Percentiles rank a stretch among this genome's conserved stretches.
Evolutionary conservation across 2,888 invertebrate genomes (phyloP).

Genomic region (Galerucella pusilla): DNA sequence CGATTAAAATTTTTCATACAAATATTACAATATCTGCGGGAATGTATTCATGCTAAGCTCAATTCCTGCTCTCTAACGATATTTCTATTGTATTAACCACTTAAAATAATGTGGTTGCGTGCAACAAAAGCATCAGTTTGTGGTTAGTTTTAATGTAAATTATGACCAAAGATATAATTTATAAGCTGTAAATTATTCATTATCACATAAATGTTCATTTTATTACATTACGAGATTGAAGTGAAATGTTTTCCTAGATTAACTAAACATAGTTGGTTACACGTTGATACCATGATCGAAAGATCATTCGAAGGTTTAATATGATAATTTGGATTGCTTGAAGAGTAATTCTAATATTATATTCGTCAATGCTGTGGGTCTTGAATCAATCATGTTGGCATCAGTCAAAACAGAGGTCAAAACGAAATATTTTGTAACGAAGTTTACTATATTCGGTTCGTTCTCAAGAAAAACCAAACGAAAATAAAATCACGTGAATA

Average conservation of each 20-base stretch:
- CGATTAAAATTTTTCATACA: background rate
- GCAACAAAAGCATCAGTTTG: conserved; percentile 41
- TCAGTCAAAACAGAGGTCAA: too few relatives aligned
- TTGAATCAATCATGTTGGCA: too few relatives aligned
- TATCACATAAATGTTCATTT: conserved; percentile 40
- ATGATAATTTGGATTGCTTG: background rate
- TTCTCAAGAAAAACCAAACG: too few relatives aligned
- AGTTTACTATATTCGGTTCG: too few relatives aligned
- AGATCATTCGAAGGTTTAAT: background rate
- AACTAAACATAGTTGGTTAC: background rate
- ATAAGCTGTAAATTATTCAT: conserved; percentile 48
- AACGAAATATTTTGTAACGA: too few relatives aligned
- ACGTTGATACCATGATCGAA: background rate
- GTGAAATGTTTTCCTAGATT: conserved; percentile 9
- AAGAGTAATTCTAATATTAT: background rate
- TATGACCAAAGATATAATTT: conserved; percentile 47
- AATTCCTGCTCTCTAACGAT: conserved; percentile 34
- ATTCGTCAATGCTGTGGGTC: too few relatives aligned
- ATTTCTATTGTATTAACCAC: conserved; percentile 41
- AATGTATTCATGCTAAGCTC: background rate
- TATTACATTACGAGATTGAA: conserved; percentile 26
- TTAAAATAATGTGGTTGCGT: conserved; percentile 42
- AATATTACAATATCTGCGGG: background rate
- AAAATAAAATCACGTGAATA: too few relatives aligned
- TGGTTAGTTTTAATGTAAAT: conserved; percentile 50